Evolutionary conservation across 2,113 vertebrate species (phyloP), one percentile per base, ranked within the genome.

Genomic region (Petromus typicus): DNA sequence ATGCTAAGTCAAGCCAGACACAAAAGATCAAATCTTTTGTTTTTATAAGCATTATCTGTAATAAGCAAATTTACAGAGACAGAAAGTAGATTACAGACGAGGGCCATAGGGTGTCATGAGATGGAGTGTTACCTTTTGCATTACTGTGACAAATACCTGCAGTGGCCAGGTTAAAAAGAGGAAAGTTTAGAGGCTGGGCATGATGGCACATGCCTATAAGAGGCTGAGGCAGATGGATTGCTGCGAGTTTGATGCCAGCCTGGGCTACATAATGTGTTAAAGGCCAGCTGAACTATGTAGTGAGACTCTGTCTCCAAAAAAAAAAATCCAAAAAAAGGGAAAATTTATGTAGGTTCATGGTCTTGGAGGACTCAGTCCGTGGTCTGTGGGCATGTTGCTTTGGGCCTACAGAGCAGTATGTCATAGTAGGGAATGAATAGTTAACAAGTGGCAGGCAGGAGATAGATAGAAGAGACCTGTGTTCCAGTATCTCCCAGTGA

Each of bases 11-110:
- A 61, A 90, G 32, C 9, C 23, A 91, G 56, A 40, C 34, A 75
- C 34, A 75, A 76, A 34, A 25, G 12, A 16, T 48, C 37, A n/a
- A 82, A 59, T 54, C 13, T 80, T 80, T 67, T 54, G 56, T 51
- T 86, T 66, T 92, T 67, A 64, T 86, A n/a, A n/a, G 34, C 23
- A 51, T 10, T 78, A 45, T 57, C n/a, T 59, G 5, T 67, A 66
- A 78, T 84, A 85, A 85, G 45, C 45, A 78, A 86, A 86, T 92
- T 66, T 48, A 92, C 45, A 48, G 27, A 63, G 27, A 64, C n/a
- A 67, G 13, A 67, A 79, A 79, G 43, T 27, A 78, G 59, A 34
- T 86, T 56, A 57, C n/a, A n/a, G 30, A 56, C 22, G 12, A 67
- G 27, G 20, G 23, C 78, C n/a, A 16, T 37, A 23, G 13, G 20